phyloP scores from a whole-genome alignment of 2,888 invertebrate genomes.

The Caenorhabditis sp. region DNA sequence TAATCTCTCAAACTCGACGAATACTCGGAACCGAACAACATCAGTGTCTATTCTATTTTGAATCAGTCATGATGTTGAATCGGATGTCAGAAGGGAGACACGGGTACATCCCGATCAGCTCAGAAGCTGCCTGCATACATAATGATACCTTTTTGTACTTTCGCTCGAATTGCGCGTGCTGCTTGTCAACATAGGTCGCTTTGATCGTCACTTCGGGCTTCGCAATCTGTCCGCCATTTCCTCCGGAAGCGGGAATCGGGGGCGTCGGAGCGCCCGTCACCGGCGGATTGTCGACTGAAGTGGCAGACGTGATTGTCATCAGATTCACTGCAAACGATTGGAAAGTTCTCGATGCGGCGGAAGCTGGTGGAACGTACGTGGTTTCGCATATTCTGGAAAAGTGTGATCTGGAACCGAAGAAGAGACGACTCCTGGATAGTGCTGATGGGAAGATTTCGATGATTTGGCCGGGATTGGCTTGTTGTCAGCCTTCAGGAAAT shows the following conservation, averaged over 20 bases:
- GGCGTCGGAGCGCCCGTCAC: conserved; percentile 35
- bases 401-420: conserved; percentile 58
- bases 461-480: neutral
- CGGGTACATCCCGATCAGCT: too few relatives aligned
- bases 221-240: neutral
- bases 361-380: too few relatives aligned
- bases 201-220: conserved; percentile 48
- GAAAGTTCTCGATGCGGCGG: too few relatives aligned
- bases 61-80: too few relatives aligned
- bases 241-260: conserved; percentile 1
- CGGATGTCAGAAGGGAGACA: too few relatives aligned
- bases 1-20: too few relatives aligned
- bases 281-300: conserved; percentile 39
- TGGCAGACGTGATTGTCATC: conserved; percentile 49
- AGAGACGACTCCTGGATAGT: conserved; percentile 18
- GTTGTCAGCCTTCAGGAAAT: conserved; percentile 38
- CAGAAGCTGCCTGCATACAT: neutral
- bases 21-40: too few relatives aligned
- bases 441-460: conserved; percentile 17
- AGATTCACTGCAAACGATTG: conserved; percentile 44
- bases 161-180: conserved; percentile 58
- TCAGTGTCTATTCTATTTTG: too few relatives aligned
- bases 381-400: conserved; percentile 19
- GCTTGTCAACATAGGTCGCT: conserved; percentile 56
- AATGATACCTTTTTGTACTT: conserved; percentile 62